Evolutionary conservation across 2,113 vertebrate genomes (phyloP).

Genomic region (Chionomys nivalis): DNA sequence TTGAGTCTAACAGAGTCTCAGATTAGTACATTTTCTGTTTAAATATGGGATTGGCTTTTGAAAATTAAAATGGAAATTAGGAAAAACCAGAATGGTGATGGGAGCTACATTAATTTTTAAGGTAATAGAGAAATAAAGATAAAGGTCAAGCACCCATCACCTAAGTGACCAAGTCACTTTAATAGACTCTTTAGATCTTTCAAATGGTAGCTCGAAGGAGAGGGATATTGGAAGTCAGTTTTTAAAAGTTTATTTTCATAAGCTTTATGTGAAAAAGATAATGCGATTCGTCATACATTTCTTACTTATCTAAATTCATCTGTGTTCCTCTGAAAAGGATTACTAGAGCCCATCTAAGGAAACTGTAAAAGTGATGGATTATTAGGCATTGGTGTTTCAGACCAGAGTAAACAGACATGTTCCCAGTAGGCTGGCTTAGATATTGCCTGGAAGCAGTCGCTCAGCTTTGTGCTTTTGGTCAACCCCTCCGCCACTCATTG

Average conservation of each 20-base stretch:
- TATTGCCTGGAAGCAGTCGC: constrained; percentile 42
- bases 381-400: background rate
- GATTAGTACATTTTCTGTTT: constrained; percentile 41
- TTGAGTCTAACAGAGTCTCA: background rate
- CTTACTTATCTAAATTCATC: background rate
- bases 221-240: constrained; percentile 6
- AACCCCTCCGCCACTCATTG: constrained; percentile 58
- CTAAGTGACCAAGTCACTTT: background rate
- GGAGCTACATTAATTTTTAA: constrained; percentile 42
- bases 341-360: constrained; percentile 29
- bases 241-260: constrained; percentile 52
- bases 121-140: background rate
- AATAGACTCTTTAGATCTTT: constrained; percentile 1
- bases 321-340: constrained; percentile 18
- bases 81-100: constrained; percentile 14
- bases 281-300: constrained; percentile 18
- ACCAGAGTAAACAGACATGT: constrained; percentile 24
- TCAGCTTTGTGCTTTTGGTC: constrained; percentile 25
- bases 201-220: constrained; percentile 7
- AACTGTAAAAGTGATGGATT: constrained; percentile 14
- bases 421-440: constrained; percentile 23
- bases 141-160: constrained; percentile 9
- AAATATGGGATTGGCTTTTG: background rate
- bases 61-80: background rate
- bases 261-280: constrained; percentile 40